Percentiles rank a stretch among this genome's conserved stretches.
Conservation (phyloP, 2,888 invertebrate genomes). For the Sesamia inferens region DNA sequence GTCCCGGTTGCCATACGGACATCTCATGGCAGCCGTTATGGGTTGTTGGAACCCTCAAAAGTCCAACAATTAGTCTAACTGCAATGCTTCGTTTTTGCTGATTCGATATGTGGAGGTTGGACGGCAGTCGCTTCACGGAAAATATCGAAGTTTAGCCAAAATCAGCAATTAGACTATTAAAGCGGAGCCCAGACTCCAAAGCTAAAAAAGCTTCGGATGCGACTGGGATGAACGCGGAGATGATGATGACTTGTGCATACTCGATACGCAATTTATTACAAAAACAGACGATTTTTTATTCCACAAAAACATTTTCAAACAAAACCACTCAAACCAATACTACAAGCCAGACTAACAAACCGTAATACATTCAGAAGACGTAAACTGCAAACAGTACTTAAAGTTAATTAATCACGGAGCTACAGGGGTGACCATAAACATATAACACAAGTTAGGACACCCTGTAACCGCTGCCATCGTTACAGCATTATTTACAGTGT, state of each 20-base stretch:
- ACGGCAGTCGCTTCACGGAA: too few relatives aligned
- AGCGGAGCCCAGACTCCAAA: too few relatives aligned
- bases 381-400: slow-evolving; percentile 50
- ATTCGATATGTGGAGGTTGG: too few relatives aligned
- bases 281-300: background rate
- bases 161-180: too few relatives aligned
- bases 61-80: too few relatives aligned
- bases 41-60: too few relatives aligned
- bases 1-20: too few relatives aligned
- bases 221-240: too few relatives aligned
- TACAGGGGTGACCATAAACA: slow-evolving; percentile 59
- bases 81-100: too few relatives aligned
- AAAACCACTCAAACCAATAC: slow-evolving; percentile 7
- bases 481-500: slow-evolving; percentile 58
- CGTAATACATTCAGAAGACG: slow-evolving; percentile 41
- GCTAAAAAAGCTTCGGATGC: too few relatives aligned
- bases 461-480: slow-evolving; percentile 56
- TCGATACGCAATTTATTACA: background rate
- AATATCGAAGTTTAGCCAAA: too few relatives aligned
- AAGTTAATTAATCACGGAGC: slow-evolving; percentile 59
- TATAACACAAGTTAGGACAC: slow-evolving; percentile 56
- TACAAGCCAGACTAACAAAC: slow-evolving; percentile 15
- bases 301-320: slow-evolving; percentile 1
- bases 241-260: background rate
- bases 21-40: too few relatives aligned